phyloP scores from a whole-genome alignment of 1,140 invertebrate species.

The Drosophila cardini region DNA sequence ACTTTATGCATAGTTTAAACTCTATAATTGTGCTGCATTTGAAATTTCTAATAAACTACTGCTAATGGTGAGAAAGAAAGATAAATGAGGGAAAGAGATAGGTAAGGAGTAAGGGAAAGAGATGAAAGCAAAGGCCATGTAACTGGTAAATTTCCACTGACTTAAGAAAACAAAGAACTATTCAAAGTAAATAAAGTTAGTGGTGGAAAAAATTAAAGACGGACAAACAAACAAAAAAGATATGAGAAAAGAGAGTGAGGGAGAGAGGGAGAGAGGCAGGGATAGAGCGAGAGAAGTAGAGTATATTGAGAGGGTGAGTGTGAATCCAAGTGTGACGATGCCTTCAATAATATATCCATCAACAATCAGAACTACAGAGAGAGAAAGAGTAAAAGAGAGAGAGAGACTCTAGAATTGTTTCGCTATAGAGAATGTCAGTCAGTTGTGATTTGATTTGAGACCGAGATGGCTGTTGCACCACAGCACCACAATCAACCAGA shows the following conservation, averaged over 20 bases:
- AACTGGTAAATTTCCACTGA: conserved; percentile 51
- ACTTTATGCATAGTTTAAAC: too few species aligned
- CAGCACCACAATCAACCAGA: conserved; percentile 1
- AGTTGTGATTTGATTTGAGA: conserved; percentile 38
- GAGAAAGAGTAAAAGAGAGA: too few species aligned
- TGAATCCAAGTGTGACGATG: neutral
- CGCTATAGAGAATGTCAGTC: conserved; percentile 1
- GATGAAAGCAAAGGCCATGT: conserved; percentile 5
- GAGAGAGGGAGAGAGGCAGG: neutral
- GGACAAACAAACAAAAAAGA: conserved; percentile 21
- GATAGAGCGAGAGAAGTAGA: conserved; percentile 1
- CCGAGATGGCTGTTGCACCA: conserved; percentile 18
- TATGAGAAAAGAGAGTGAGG: neutral
- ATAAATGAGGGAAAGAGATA: too few species aligned
- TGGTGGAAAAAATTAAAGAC: conserved; percentile 50
- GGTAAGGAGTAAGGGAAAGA: conserved; percentile 2
- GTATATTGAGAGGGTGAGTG: conserved; percentile 22
- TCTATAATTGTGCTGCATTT: too few species aligned
- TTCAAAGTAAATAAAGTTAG: conserved; percentile 19
- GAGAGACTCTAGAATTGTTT: conserved; percentile 1
- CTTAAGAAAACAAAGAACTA: conserved; percentile 38
- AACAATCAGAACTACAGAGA: neutral
- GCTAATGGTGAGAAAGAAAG: too few species aligned
- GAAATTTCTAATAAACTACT: too few species aligned
- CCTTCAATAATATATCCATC: conserved; percentile 17